Base-by-base conservation (phyloP, 2,797 vertebrate genomes). In the Podargus strigoides region DNA sequence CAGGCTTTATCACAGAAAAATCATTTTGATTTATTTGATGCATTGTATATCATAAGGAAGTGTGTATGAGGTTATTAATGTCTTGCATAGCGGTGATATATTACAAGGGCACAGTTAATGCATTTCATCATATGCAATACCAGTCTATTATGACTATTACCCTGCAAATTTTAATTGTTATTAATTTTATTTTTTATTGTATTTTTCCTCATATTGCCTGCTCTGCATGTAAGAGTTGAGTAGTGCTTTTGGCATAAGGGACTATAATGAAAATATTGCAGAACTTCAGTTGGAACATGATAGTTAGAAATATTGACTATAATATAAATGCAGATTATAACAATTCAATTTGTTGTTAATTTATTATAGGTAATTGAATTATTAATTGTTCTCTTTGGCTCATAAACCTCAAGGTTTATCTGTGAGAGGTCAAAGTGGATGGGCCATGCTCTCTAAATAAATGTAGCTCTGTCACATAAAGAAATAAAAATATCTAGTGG, bases 301-400 rank as follows among this genome's bases (percentile, higher is more conserved):
- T 21, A 52, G 53, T 42, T 89, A 87, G 50, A 95, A 95, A 90
- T 78, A 95, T 56, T 85, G 80, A 70, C 26, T 89, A 28, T 64
- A 92, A 91, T 83, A 94, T 74, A 93, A 93, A 87, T 79, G 11
- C 49, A 94, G 69, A 95, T 92, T 92, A 82, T 82, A 95, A 92
- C 78, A 96, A 89, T 93, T 95, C 66, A 88, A 92, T 92, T 93
- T 95, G 77, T 81, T 96, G 14, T 14, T 93, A 96, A 97, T 97
- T 95, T 97, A 96, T 93, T 96, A 70, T 60, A 90, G 62, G 32
- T 41, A 89, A 60, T 85, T 89, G 59, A 93, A 64, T 42, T 88
- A n/a, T 95, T 96, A 97, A 97, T 95, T 97, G 87, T 83, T 94
- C 86, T 93, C 44, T 95, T 93, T 85, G 66, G 47, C 60, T 97